A percentile compares a stretch with the other conserved stretches of the same genome.
phyloP scores from a whole-genome alignment of 2,888 invertebrate genomes.

The Acrocera orbiculus region DNA sequence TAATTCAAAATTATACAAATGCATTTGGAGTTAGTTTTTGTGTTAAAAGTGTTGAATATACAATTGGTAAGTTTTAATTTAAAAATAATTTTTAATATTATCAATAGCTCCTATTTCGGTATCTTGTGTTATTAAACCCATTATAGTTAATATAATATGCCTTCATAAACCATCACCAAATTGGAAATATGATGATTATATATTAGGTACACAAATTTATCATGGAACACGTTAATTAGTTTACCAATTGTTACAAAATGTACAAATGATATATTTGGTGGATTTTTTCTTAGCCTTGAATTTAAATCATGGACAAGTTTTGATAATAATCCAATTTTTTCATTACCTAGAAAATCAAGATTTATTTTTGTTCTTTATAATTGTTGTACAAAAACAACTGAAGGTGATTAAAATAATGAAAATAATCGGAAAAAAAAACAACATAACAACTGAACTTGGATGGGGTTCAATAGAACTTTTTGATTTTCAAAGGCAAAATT shows the following conservation, averaged over 20 bases:
- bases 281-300: conserved; percentile 63
- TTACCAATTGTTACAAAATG: conserved; percentile 54
- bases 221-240: conserved; percentile 64
- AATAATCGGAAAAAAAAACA: conserved; percentile 36
- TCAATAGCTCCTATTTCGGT: conserved; percentile 47
- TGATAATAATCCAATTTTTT: conserved; percentile 58
- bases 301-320: conserved; percentile 78
- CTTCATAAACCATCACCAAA: conserved; percentile 57
- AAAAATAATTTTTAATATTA: no score
- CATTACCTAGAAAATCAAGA: conserved; percentile 74
- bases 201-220: conserved; percentile 70
- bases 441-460: conserved; percentile 68
- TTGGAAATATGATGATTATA: conserved; percentile 74
- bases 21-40: conserved; percentile 72
- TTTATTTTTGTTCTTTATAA: conserved; percentile 77
- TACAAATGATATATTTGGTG: conserved; percentile 45
- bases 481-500: conserved; percentile 58
- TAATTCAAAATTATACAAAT: conserved; percentile 72
- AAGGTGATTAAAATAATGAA: conserved; percentile 16
- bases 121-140: conserved; percentile 52
- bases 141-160: conserved; percentile 66
- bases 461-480: conserved; percentile 88
- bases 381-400: conserved; percentile 43
- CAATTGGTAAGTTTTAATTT: conserved; percentile 36
- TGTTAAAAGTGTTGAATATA: conserved; percentile 40